Evolutionary conservation across 2,888 invertebrate genomes (phyloP).

Genomic region (Leptinotarsa haldemani): DNA sequence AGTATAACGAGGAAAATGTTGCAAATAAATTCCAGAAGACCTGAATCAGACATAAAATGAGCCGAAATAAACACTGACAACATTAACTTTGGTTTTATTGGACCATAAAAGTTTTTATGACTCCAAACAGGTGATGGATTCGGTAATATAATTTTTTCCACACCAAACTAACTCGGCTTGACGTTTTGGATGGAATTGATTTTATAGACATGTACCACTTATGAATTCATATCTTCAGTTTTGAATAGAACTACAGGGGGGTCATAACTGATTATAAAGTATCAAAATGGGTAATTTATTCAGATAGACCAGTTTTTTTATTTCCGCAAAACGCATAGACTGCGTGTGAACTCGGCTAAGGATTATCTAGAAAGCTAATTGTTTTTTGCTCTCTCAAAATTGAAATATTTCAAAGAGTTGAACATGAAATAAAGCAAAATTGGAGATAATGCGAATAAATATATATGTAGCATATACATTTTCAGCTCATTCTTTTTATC

Average conservation of each 20-base stretch:
- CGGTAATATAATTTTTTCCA: constrained; percentile 36
- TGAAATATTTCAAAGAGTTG: too few relatives aligned
- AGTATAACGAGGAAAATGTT: constrained; percentile 10
- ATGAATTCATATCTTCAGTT: background rate
- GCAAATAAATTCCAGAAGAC: constrained; percentile 25
- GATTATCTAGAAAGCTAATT: too few relatives aligned
- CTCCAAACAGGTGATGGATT: constrained; percentile 43
- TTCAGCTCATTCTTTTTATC: too few relatives aligned
- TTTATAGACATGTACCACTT: constrained; percentile 5
- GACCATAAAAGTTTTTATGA: constrained; percentile 45
- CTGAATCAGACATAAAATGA: constrained; percentile 32
- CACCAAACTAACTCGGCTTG: constrained; percentile 13
- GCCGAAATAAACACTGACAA: constrained; percentile 41
- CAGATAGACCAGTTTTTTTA: background rate
- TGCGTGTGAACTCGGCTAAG: too few relatives aligned
- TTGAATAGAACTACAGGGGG: background rate
- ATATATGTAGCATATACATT: too few relatives aligned
- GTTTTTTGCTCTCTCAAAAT: too few relatives aligned
- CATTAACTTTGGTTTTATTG: constrained; percentile 44
- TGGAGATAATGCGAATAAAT: too few relatives aligned
- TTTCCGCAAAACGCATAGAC: background rate
- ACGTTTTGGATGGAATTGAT: constrained; percentile 1
- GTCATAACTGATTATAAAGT: background rate
- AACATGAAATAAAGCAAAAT: too few relatives aligned
- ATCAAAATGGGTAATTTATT: background rate